Conservation (phyloP, 2,888 invertebrate genomes). For the Leucoptera coffeella region DNA sequence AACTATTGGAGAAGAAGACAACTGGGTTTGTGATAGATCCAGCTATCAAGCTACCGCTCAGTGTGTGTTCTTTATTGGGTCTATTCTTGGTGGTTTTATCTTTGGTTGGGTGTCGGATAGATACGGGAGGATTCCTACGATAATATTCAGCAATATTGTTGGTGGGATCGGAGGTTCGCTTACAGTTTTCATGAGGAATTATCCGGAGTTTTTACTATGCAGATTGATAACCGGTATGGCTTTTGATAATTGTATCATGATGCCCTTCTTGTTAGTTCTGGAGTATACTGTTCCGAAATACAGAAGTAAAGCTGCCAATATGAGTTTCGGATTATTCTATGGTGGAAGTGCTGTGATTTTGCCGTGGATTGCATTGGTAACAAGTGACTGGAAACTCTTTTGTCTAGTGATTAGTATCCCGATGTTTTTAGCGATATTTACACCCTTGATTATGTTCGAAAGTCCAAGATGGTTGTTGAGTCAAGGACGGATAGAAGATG, state of each 20-base stretch:
- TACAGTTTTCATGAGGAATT: conserved; percentile 5
- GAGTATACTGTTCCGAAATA: conserved; percentile 7
- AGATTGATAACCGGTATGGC: conserved; percentile 6
- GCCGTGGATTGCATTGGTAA: conserved; percentile 6
- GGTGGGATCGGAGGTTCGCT: conserved; percentile 5
- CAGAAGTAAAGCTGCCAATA: conserved; percentile 5
- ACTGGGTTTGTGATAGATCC: conserved; percentile 7
- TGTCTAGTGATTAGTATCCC: conserved; percentile 5
- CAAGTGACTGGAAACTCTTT: conserved; percentile 6
- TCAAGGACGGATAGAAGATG: conserved; percentile 14
- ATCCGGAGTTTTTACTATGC: conserved; percentile 4
- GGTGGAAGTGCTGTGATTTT: conserved; percentile 3
- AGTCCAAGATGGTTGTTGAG: conserved; percentile 25
- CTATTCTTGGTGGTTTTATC: conserved; percentile 5
- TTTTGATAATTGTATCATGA: conserved; percentile 6
- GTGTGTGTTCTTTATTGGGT: conserved; percentile 6
- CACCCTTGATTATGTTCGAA: conserved; percentile 20
- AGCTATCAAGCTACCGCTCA: conserved; percentile 7
- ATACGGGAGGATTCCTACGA: conserved; percentile 5
- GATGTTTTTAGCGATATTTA: conserved; percentile 13
- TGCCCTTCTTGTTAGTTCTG: conserved; percentile 6
- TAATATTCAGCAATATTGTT: conserved; percentile 5
- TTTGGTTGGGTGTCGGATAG: conserved; percentile 7
- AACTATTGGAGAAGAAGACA: conserved; percentile 5
- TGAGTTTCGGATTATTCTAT: conserved; percentile 6